These are phyloP conservation scores for Datnioides undecimradiatus DNA, from an alignment of 2,113 vertebrate genomes.

Conservation along the genomic window DNA sequence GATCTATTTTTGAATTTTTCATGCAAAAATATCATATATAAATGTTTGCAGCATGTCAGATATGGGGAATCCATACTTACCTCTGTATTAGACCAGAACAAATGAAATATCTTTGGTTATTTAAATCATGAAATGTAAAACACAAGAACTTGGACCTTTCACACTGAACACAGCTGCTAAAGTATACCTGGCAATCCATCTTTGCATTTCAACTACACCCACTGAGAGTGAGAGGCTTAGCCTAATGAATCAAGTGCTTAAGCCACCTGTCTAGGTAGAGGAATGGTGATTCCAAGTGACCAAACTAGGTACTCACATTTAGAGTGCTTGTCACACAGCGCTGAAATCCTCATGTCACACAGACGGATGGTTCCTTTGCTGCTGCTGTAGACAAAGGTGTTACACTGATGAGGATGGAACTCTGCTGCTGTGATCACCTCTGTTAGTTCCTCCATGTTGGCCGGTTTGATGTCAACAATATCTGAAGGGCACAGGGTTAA, in stretches of 20 bases:
- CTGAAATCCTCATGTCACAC: slow-evolving; percentile 95
- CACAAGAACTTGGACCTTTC: no score
- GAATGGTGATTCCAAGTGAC: not conserved
- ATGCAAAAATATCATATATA: no score
- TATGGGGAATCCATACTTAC: no score
- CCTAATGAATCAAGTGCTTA: not conserved
- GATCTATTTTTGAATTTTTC: no score
- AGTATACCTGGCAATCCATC: no score
- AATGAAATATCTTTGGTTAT: no score
- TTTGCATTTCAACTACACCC: no score
- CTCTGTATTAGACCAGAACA: no score
- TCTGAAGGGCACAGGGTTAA: slow-evolving; percentile 83
- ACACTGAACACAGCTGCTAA: no score
- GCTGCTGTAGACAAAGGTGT: slow-evolving; percentile 98
- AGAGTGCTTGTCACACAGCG: slow-evolving; percentile 95
- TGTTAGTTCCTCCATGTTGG: slow-evolving; percentile 99
- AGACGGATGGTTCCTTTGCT: slow-evolving; percentile 98
- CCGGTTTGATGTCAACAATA: slow-evolving; percentile 98
- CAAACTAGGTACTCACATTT: slow-evolving; percentile 79
- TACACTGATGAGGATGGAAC: slow-evolving; percentile 97
- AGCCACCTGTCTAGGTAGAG: not conserved
- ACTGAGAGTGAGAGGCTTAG: not conserved
- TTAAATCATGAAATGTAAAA: no score
- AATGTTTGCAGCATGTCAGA: no score
- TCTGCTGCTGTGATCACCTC: slow-evolving; percentile 98